Evolutionary conservation across 2,113 vertebrate species (phyloP), one percentile per base, ranked within the genome.

Genomic region (Erinaceus europaeus): DNA sequence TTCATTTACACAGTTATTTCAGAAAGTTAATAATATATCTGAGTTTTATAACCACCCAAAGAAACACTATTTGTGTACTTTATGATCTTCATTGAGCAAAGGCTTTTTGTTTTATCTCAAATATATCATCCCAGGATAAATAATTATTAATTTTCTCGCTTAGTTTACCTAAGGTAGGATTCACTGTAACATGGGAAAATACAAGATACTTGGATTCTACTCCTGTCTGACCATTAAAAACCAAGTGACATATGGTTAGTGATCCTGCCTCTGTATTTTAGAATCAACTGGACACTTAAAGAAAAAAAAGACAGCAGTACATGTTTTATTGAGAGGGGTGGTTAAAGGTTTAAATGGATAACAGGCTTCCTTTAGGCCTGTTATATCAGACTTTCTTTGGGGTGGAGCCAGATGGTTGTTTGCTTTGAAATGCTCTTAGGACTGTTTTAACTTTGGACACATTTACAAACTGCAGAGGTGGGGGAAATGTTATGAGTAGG

Each of bases 11-110:
- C 36, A 53, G 38, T 57, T 85, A 36, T 92, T 71, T 75, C 83
- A 79, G 64, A 82, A 84, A 83, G 82, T 78, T 52, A 48, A 82
- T n/a, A 90, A 9, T 82, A 25, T 29, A 36, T 62, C 61, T 84
- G 84, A 17, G 4, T 62, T 93, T 88, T 69, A 76, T 81, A 62
- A 79, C 64, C 18, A 48, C 69, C 61, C 50, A 59, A 89, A 36
- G 25, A 84, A 71, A 59, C 14, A 38, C 25, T 2, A 8, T 72
- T 29, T 50, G 46, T 67, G 8, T 68, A 23, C 74, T 92, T 87
- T 4, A 46, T 18, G 40, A 85, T 55, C 23, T 38, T 21, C 34
- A 25, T 9, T 73, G 57, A 85, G 57, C 2, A 5, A 25, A 36
- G 1, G 4, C 17, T 23, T 91, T 80, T 78, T 6, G 3, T 20